Evolutionary conservation across 1,140 invertebrate species (phyloP), one percentile per base, ranked within the genome.

Genomic region (Zaprionus kolodkinae): DNA sequence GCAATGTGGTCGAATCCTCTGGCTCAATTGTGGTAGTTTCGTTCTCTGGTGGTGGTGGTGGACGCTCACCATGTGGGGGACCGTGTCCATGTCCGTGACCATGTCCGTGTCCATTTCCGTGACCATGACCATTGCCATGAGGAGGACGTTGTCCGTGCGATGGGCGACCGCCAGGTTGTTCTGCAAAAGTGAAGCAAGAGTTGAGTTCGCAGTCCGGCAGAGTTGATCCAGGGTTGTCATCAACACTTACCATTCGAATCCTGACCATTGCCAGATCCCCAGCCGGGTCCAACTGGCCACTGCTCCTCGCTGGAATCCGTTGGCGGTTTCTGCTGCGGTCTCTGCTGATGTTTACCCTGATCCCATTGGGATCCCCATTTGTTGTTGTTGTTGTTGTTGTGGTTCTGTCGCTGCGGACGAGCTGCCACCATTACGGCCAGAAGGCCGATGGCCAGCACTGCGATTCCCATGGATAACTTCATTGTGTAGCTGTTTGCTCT

Each of bases 341-440:
- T 35, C 40, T 48, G 55, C 9, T 67, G 65, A 1, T 59, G 40
- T 2, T 21, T 17, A 5, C n/a, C 9, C 33, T 40, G 9, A 6
- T 45, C 13, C 7, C 1, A 43, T 15, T 21, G 25, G 2, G 54
- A 45, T 35, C 25, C 54, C 43, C 45, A 45, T 10, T 11, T 45
- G 10, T 63, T 10, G 3, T 6, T 3, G 4, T 60, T 21, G 21
- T 21, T 1, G 21, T 21, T 21, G 21, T 63, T 10, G 3, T 6
- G 1, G 4, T 60, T 4, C 40, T 45, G n/a, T 15, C 45, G 11
- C n/a, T 35, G 36, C 40, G 73, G 68, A 2, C 45, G 11, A 7
- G 73, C 73, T 60, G 68, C 36, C 2, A 61, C 56, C 38, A 72
- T 21, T n/a, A 66, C 68, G 5, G 61, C 59, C n/a, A 71, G 11